Evolutionary conservation across 1,140 invertebrate species (phyloP), one percentile per base, ranked within the genome.

Genomic region (Trinorchestia longiramus): DNA sequence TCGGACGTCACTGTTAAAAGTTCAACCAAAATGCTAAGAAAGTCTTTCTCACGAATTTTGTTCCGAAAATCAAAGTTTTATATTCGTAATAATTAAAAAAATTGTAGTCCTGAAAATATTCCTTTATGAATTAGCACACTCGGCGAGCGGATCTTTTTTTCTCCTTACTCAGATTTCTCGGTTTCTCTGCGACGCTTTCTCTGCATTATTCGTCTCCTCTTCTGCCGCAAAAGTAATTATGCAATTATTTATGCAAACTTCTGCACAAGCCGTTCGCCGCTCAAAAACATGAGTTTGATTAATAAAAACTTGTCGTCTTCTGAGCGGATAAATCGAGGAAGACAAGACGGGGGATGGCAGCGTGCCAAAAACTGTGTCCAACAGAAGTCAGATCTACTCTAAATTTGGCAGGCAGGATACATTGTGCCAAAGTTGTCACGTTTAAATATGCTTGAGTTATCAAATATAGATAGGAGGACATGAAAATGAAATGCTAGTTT

Each of bases 181-280:
- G 15, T 95, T 28, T 53, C 4, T 36, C 44, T 19, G 15, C 36
- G 17, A 6, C 36, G 87, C 15, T 95, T 62, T 95, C 23, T 41
- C 95, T 95, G 17, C 28, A 0, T 87, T 57, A 36, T 41, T 62
- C 57, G 28, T 94, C 44, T 43, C 41, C 36, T n/a, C 43, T n/a
- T 94, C 19, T n/a, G 43, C 6, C 41, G 43, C 92, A 94, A 94
- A 94, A 94, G 92, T 94, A 94, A 94, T 94, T 94, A 94, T 45
- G 92, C 44, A 94, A 94, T 94, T 94, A 94, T 94, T 94, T 94
- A 94, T 94, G 92, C 92, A 94, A 94, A 94, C 92, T 94, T 94
- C 43, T 47, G 92, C 43, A n/a, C 92, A 94, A 47, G 92, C 43
- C 92, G 92, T 43, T 94, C 43, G 44, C 88, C 41, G 43, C 44